Conservation (phyloP, 1,140 invertebrate genomes). For the Meteorus sp. region DNA sequence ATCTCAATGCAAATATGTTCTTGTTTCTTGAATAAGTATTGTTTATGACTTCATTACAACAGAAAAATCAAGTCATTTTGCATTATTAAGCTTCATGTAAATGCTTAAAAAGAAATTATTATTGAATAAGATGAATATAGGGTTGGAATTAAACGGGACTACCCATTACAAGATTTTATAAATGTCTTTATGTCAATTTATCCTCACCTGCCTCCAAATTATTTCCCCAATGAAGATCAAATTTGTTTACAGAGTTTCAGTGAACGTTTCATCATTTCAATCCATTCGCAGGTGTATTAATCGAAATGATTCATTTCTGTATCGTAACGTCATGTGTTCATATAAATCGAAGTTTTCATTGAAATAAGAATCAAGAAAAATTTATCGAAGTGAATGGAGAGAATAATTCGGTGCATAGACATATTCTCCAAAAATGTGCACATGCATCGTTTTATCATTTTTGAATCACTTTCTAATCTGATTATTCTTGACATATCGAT, state of each 20-base stretch:
- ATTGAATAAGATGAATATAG: slow-evolving; percentile 34
- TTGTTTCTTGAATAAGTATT: slow-evolving; percentile 24
- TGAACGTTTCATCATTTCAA: no score
- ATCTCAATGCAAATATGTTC: slow-evolving; percentile 30
- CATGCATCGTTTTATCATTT: no score
- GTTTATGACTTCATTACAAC: slow-evolving; percentile 29
- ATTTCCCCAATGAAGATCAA: slow-evolving; percentile 24
- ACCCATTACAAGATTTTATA: slow-evolving; percentile 32
- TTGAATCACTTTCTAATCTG: no score
- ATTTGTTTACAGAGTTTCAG: background rate
- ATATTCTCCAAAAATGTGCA: no score
- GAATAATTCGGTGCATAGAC: no score
- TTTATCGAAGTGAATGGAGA: no score
- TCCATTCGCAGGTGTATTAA: no score
- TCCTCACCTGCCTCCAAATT: slow-evolving; percentile 25
- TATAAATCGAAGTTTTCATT: no score
- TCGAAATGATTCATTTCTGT: no score
- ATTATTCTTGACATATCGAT: no score
- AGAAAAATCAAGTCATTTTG: slow-evolving; percentile 24
- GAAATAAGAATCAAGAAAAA: no score
- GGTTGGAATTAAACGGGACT: slow-evolving; percentile 35
- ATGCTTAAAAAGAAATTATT: slow-evolving; percentile 38
- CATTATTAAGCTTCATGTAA: slow-evolving; percentile 31
- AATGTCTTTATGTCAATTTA: slow-evolving; percentile 28
- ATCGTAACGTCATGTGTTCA: no score